Conservation (phyloP, 1,140 invertebrate genomes). For the Odontomachus brunneus region DNA sequence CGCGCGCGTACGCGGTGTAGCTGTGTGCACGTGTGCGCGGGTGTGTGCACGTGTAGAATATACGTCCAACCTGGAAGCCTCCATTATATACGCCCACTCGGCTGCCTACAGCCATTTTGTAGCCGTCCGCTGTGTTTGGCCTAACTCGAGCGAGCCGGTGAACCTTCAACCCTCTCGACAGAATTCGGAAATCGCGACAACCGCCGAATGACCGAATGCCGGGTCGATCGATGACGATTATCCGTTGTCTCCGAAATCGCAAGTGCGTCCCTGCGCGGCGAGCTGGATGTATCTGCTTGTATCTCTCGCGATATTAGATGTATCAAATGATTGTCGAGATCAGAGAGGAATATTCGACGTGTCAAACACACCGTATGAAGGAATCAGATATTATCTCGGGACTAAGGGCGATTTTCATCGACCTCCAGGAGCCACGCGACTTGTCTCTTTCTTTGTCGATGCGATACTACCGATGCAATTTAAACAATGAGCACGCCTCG, state of each 20-base stretch:
- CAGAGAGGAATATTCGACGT: background rate
- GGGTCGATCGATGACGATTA: slow-evolving; percentile 14
- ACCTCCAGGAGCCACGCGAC: too few species aligned
- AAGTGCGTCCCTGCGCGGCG: background rate
- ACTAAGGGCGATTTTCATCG: too few species aligned
- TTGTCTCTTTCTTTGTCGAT: too few species aligned
- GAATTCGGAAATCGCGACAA: slow-evolving; percentile 37
- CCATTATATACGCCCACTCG: slow-evolving; percentile 85
- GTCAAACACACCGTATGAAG: too few species aligned
- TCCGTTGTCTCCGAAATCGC: slow-evolving; percentile 8
- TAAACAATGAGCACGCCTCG: slow-evolving; percentile 25
- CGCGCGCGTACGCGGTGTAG: slow-evolving; percentile 1
- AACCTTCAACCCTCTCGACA: slow-evolving; percentile 61
- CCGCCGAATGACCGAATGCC: slow-evolving; percentile 13
- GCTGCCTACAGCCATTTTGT: slow-evolving; percentile 85
- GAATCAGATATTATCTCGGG: too few species aligned
- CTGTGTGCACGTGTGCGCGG: slow-evolving; percentile 6
- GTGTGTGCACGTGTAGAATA: slow-evolving; percentile 46
- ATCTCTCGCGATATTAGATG: background rate
- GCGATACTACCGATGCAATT: background rate
- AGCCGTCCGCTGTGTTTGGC: slow-evolving; percentile 75
- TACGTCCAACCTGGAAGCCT: slow-evolving; percentile 79
- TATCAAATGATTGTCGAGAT: background rate
- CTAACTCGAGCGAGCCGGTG: slow-evolving; percentile 58
- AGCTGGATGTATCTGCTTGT: background rate